These are phyloP conservation scores for Rhinolophus ferrumequinum DNA, from an alignment of 2,113 vertebrate genomes.

Conservation along the genomic window DNA sequence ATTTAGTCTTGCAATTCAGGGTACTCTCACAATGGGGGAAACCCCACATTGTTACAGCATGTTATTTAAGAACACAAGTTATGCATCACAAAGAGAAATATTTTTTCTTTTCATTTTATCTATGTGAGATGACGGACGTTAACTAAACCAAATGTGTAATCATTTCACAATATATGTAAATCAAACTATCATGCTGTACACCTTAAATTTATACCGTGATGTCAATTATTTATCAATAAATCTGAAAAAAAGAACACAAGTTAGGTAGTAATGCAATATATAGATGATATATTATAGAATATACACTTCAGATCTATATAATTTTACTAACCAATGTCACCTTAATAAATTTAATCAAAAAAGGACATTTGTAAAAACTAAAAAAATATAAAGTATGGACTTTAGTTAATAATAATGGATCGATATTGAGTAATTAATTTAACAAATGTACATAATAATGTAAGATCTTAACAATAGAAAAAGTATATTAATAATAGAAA, in stretches of 20 bases:
- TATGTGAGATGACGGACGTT: not conserved
- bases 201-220: not conserved
- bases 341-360: too few species aligned
- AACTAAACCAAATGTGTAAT: not conserved
- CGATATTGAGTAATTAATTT: too few species aligned
- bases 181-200: not conserved
- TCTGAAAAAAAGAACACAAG: not conserved
- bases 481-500: too few species aligned
- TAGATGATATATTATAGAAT: too few species aligned
- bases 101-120: not conserved
- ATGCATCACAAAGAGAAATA: not conserved
- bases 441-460: too few species aligned
- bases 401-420: too few species aligned
- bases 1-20: not conserved
- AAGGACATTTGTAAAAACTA: too few species aligned
- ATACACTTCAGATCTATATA: too few species aligned
- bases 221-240: not conserved
- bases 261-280: not conserved
- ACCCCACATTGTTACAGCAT: not conserved
- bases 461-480: too few species aligned
- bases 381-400: too few species aligned
- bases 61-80: slow-evolving; percentile 6
- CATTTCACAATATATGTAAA: not conserved
- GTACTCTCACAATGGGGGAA: not conserved
- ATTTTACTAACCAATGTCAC: too few species aligned